These are phyloP conservation scores for Macrosiphum euphorbiae DNA, from an alignment of 2,888 invertebrate genomes.

Conservation along the genomic window DNA sequence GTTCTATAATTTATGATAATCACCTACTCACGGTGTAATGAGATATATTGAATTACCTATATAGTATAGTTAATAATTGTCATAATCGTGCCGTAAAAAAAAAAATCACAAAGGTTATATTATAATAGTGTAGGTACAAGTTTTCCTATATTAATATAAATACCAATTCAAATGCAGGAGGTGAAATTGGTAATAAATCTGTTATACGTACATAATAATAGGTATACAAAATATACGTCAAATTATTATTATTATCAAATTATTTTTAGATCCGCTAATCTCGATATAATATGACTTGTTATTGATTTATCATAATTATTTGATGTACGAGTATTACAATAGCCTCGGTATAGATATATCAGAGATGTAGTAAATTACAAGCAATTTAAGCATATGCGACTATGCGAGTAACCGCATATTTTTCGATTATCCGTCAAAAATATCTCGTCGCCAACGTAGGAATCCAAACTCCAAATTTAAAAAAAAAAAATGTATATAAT, in stretches of 20 bases:
- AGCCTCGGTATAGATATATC: background rate
- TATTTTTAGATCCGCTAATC: background rate
- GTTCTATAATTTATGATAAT: background rate
- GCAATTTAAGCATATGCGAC: background rate
- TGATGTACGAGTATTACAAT: background rate
- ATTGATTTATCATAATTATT: background rate
- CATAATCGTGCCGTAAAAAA: background rate
- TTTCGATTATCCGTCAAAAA: background rate
- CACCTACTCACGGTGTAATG: background rate
- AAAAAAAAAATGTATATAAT: background rate
- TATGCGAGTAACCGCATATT: background rate
- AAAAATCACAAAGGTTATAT: background rate
- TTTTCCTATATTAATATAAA: background rate
- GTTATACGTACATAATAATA: background rate
- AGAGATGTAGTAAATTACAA: background rate
- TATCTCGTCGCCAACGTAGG: background rate
- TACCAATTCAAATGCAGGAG: background rate
- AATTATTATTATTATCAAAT: background rate
- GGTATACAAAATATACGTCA: background rate
- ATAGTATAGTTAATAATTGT: background rate
- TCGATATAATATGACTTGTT: background rate
- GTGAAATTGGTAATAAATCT: background rate
- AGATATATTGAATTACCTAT: background rate
- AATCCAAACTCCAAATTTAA: background rate
- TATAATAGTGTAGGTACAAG: background rate